Evolutionary conservation across 92 coral and sea anemone genomes (phyloP).

Genomic region (Phenganax marumi): DNA sequence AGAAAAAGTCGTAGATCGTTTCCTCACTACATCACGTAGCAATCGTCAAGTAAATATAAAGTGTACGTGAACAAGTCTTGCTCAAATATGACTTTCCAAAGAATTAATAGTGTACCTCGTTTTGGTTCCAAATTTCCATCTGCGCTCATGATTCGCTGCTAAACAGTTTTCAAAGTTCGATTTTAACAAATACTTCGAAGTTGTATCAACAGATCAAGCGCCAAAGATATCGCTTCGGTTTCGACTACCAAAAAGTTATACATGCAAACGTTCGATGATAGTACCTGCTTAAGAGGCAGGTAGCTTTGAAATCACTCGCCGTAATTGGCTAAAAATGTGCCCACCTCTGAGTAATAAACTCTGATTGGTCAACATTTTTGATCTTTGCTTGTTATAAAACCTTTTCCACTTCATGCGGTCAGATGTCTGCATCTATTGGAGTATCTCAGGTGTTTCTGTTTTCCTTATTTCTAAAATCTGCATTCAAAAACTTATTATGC

Average conservation of each 20-base stretch:
- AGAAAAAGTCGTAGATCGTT: no score
- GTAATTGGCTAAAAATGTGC: constrained; percentile 30
- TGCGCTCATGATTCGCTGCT: background rate
- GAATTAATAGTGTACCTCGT: background rate
- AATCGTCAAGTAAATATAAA: no score
- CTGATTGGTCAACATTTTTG: constrained; percentile 45
- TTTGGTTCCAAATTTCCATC: constrained; percentile 10
- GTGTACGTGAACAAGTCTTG: no score
- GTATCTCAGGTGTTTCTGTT: no score
- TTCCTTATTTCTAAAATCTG: no score
- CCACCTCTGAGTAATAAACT: constrained; percentile 23
- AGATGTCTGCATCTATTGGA: background rate
- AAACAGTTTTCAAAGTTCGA: background rate
- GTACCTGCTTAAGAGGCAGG: constrained; percentile 43
- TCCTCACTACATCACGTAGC: no score
- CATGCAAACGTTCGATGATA: constrained; percentile 34
- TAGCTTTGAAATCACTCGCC: constrained; percentile 3
- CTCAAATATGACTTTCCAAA: background rate
- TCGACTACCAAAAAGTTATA: background rate
- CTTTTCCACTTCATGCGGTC: background rate
- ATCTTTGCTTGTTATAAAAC: constrained; percentile 29
- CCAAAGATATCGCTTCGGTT: constrained; percentile 6
- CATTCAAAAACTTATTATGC: no score
- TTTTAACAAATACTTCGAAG: background rate
- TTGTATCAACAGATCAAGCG: constrained; percentile 31